These are phyloP conservation scores for Capreolus pygargus DNA, from an alignment of 2,113 vertebrate species.

Conservation along the genomic window DNA sequence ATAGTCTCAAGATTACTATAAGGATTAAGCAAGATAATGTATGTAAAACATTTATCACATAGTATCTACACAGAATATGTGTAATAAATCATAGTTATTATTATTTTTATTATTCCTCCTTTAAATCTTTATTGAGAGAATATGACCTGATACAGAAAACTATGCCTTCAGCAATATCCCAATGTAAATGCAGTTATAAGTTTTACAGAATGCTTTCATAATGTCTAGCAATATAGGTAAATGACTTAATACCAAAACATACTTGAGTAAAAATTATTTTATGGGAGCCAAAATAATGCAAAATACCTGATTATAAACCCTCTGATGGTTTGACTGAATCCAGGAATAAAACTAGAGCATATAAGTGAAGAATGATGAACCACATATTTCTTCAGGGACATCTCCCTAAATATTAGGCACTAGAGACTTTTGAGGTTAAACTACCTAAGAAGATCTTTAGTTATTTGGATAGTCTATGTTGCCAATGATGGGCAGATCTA, in stretches of 20 bases:
- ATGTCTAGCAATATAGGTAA: background rate
- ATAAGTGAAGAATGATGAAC: background rate
- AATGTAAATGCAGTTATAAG: background rate
- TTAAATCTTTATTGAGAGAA: background rate
- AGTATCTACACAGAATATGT: background rate
- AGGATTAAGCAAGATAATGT: background rate
- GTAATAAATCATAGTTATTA: background rate
- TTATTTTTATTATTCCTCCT: background rate
- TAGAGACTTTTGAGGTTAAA: background rate
- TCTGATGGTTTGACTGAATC: background rate
- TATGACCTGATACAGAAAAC: background rate
- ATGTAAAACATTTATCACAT: background rate
- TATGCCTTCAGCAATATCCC: background rate
- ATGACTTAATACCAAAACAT: background rate
- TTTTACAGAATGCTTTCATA: background rate
- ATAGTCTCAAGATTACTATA: background rate
- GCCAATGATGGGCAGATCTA: background rate
- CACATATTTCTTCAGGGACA: background rate
- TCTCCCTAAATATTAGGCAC: background rate
- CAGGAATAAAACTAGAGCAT: background rate
- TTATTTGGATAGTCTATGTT: background rate
- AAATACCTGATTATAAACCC: background rate
- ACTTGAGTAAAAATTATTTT: background rate
- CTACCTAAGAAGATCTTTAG: background rate
- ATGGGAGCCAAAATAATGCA: background rate